Percentiles rank a stretch among this genome's conserved stretches.
phyloP scores from a whole-genome alignment of 2,797 vertebrate species.

The Champsocephalus gunnari region DNA sequence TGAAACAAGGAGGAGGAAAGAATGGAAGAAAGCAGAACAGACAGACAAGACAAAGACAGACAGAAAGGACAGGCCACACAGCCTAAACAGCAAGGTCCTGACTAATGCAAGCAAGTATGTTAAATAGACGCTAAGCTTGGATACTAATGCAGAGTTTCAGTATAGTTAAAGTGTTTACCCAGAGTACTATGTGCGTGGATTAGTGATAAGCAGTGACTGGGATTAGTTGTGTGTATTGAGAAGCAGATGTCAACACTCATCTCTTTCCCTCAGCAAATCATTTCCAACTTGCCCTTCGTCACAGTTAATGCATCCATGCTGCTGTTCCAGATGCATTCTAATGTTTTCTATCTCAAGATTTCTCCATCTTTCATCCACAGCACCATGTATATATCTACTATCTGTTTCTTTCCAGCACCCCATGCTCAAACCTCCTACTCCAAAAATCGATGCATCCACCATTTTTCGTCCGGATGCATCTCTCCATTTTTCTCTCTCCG shows the following conservation, averaged over 20 bases:
- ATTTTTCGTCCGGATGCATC: slow-evolving; percentile 76
- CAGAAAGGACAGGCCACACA: slow-evolving; percentile 39
- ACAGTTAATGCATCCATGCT: slow-evolving; percentile 69
- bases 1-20: slow-evolving; percentile 19
- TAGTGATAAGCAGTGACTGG: slow-evolving; percentile 55
- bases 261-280: slow-evolving; percentile 37
- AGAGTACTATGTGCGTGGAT: slow-evolving; percentile 21
- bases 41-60: slow-evolving; percentile 59
- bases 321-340: slow-evolving; percentile 74
- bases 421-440: slow-evolving; percentile 59
- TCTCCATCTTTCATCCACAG: slow-evolving; percentile 26
- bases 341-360: slow-evolving; percentile 48
- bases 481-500: slow-evolving; percentile 55
- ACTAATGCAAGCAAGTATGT: slow-evolving; percentile 33
- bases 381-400: slow-evolving; percentile 14
- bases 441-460: slow-evolving; percentile 76
- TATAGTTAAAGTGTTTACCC: slow-evolving; percentile 42
- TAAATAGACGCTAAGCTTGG: slow-evolving; percentile 31
- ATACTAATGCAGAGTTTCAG: slow-evolving; percentile 20
- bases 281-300: slow-evolving; percentile 42
- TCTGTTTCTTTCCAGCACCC: slow-evolving; percentile 33
- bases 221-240: slow-evolving; percentile 31
- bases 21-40: slow-evolving; percentile 43
- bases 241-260: slow-evolving; percentile 47
- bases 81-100: slow-evolving; percentile 35